Evolutionary conservation across 2,113 vertebrate genomes (phyloP).

Genomic region (Chaenocephalus aceratus): DNA sequence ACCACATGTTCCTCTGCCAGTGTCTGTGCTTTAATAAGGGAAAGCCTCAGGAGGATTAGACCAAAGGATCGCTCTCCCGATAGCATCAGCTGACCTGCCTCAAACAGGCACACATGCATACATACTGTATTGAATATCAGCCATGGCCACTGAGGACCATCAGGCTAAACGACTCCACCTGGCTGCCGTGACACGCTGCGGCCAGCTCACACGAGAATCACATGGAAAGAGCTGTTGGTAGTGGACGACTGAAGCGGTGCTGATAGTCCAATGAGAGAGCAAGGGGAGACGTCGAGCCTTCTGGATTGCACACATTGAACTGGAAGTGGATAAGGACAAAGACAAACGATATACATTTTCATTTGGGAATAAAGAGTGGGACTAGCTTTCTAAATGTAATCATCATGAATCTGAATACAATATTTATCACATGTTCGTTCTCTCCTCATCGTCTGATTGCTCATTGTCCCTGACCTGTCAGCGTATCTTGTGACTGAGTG

Average conservation of each 20-base stretch:
- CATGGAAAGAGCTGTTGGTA: constrained; percentile 24
- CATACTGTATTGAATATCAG: constrained; percentile 33
- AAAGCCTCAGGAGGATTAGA: constrained; percentile 15
- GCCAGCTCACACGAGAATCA: constrained; percentile 28
- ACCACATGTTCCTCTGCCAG: constrained; percentile 3
- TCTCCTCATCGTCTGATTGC: neutral
- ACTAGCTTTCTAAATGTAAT: neutral
- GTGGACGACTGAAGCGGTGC: constrained; percentile 20
- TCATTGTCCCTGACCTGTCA: neutral
- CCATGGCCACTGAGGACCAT: constrained; percentile 33
- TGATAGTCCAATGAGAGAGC: constrained; percentile 42
- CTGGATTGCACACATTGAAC: constrained; percentile 22
- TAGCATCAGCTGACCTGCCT: constrained; percentile 18
- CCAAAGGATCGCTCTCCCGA: constrained; percentile 2
- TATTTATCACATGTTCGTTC: neutral
- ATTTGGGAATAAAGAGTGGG: constrained; percentile 7
- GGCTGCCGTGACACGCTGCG: constrained; percentile 37
- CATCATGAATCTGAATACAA: neutral
- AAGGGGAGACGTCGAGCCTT: constrained; percentile 21
- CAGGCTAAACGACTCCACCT: constrained; percentile 50
- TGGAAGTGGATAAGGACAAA: constrained; percentile 15
- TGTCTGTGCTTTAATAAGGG: constrained; percentile 32
- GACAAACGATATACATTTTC: constrained; percentile 28
- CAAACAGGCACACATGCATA: constrained; percentile 2
- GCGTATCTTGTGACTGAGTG: neutral